Conservation (phyloP, 1,140 invertebrate genomes). For the Listronotus oregonensis region DNA sequence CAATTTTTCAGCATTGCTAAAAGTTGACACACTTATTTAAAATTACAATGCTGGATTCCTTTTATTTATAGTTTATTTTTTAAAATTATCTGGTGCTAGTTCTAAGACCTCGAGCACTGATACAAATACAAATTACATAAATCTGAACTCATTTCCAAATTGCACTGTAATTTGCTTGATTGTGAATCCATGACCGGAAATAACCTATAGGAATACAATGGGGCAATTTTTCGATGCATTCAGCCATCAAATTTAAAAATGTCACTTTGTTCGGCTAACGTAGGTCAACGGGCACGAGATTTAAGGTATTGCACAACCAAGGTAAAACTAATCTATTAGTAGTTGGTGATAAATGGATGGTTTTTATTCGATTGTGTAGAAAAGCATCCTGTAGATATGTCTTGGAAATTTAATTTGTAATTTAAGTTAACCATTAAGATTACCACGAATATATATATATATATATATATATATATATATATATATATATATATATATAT, state of each 20-base stretch:
- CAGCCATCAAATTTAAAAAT: slow-evolving; percentile 12
- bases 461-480: too few species aligned
- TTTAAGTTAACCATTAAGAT: too few species aligned
- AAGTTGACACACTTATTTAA: too few species aligned
- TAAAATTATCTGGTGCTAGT: too few species aligned
- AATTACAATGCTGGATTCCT: too few species aligned
- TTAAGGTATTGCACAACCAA: slow-evolving; percentile 1
- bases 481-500: too few species aligned
- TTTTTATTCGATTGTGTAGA: not conserved
- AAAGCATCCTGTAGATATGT: too few species aligned
- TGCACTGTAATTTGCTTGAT: slow-evolving; percentile 5
- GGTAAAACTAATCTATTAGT: not conserved
- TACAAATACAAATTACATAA: not conserved
- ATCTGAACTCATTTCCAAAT: not conserved
- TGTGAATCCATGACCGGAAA: slow-evolving; percentile 12
- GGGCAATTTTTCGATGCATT: not conserved
- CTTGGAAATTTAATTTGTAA: too few species aligned
- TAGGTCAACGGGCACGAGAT: slow-evolving; percentile 8
- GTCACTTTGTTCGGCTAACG: slow-evolving; percentile 7
- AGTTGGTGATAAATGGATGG: slow-evolving; percentile 8
- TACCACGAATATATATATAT: too few species aligned
- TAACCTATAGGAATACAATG: slow-evolving; percentile 8
- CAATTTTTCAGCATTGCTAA: too few species aligned
- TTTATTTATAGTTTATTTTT: too few species aligned
- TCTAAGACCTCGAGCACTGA: too few species aligned